Evolutionary conservation across 2,797 vertebrate species (phyloP).

Genomic region (Parauchenoglanis punctatus): DNA sequence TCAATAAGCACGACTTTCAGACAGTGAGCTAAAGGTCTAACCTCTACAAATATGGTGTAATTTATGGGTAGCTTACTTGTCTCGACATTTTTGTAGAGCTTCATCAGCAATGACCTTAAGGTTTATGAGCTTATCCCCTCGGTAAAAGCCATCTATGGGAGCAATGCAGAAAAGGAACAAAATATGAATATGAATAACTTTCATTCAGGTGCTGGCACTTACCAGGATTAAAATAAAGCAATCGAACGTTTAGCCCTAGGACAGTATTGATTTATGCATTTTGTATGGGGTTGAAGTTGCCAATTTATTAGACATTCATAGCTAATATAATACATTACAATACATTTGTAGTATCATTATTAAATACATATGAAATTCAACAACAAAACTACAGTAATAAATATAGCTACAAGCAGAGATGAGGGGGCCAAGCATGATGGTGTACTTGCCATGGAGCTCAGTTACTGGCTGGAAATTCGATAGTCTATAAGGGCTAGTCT

Average conservation of each 20-base stretch:
- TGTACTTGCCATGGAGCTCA: no score
- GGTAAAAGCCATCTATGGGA: constrained; percentile 90
- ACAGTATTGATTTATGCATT: not conserved
- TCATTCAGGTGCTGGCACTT: not conserved
- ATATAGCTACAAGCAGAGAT: no score
- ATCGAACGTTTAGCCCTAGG: not conserved
- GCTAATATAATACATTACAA: not conserved
- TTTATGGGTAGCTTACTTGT: constrained; percentile 80
- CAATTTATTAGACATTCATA: not conserved
- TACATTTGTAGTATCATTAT: not conserved
- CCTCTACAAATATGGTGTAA: not conserved
- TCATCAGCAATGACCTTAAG: constrained; percentile 93
- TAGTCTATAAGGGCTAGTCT: no score
- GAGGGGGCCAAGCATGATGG: no score
- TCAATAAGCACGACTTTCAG: not conserved
- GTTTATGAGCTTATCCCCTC: constrained; percentile 95
- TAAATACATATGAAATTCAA: not conserved
- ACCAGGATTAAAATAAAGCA: not conserved
- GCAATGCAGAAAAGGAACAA: not conserved
- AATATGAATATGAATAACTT: not conserved
- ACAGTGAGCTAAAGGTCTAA: not conserved
- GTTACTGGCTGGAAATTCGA: no score
- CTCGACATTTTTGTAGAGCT: constrained; percentile 87
- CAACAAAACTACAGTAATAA: not conserved
- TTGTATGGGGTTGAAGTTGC: not conserved